Conservation (phyloP, 2,113 vertebrate species). For the Hippocampus abdominalis region DNA sequence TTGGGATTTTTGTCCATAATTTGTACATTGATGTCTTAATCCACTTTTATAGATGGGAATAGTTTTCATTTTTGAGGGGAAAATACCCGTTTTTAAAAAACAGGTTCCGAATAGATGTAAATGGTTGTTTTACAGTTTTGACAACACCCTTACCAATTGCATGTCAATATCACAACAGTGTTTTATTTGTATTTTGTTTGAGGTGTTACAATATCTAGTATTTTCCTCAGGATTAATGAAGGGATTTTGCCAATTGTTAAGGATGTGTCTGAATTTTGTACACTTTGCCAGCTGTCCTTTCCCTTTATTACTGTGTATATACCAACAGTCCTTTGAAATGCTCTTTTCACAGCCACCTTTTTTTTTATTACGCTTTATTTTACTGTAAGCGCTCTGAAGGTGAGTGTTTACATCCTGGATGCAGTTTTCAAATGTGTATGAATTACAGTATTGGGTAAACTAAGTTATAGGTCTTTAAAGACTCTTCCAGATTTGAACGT, state of each 20-base stretch:
- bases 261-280: constrained; percentile 58
- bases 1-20: too few relatives aligned
- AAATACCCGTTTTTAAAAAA: too few relatives aligned
- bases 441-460: constrained; percentile 19
- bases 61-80: too few relatives aligned
- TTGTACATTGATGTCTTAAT: too few relatives aligned
- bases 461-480: constrained; percentile 33
- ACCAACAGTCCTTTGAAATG: constrained; percentile 30
- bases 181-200: too few relatives aligned
- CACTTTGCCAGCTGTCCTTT: constrained; percentile 56
- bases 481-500: constrained; percentile 45
- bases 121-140: too few relatives aligned
- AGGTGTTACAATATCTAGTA: too few relatives aligned
- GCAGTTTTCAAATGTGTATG: constrained; percentile 47
- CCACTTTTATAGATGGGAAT: too few relatives aligned
- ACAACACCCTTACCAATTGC: too few relatives aligned
- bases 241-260: constrained; percentile 54
- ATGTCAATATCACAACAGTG: too few relatives aligned
- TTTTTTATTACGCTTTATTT: constrained; percentile 59
- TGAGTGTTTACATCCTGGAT: constrained; percentile 36
- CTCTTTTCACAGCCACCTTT: constrained; percentile 55
- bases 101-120: too few relatives aligned
- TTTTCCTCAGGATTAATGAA: too few relatives aligned
- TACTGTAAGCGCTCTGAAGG: constrained; percentile 38
- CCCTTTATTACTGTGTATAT: constrained; percentile 44